These are phyloP conservation scores for Emydura subglobosa DNA, from an alignment of 2,113 vertebrate genomes.

Conservation along the genomic window DNA sequence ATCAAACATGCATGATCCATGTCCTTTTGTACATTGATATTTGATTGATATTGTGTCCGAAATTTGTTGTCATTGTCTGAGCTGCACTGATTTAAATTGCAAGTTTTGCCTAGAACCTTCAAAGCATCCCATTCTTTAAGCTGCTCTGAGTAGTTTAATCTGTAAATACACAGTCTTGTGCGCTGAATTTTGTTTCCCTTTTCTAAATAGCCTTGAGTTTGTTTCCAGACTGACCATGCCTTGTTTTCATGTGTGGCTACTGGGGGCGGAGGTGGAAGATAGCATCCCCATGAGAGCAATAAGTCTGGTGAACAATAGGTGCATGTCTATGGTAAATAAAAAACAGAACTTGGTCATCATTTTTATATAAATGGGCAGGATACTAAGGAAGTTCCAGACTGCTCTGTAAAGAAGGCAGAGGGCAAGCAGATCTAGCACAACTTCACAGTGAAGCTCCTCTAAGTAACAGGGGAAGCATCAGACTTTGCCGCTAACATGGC, in stretches of 20 bases:
- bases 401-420: background rate
- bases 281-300: background rate
- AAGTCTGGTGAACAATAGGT: background rate
- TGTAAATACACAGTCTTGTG: background rate
- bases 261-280: background rate
- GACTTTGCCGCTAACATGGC: background rate
- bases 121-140: background rate
- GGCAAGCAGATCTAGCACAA: rapidly evolving
- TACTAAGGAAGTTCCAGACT: background rate
- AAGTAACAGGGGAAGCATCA: background rate
- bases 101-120: background rate
- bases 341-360: background rate
- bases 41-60: rapidly evolving
- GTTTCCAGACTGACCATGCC: background rate
- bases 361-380: background rate
- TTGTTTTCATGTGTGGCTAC: background rate
- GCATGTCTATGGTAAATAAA: background rate
- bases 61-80: rapidly evolving
- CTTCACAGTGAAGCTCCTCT: background rate
- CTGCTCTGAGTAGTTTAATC: background rate
- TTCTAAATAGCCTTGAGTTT: constrained; percentile 27
- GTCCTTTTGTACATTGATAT: background rate
- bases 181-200: constrained; percentile 1
- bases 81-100: rapidly evolving
- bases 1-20: background rate